These are phyloP conservation scores for Serranus cabrilla DNA, from an alignment of 2,797 vertebrate genomes.

Conservation along the genomic window DNA sequence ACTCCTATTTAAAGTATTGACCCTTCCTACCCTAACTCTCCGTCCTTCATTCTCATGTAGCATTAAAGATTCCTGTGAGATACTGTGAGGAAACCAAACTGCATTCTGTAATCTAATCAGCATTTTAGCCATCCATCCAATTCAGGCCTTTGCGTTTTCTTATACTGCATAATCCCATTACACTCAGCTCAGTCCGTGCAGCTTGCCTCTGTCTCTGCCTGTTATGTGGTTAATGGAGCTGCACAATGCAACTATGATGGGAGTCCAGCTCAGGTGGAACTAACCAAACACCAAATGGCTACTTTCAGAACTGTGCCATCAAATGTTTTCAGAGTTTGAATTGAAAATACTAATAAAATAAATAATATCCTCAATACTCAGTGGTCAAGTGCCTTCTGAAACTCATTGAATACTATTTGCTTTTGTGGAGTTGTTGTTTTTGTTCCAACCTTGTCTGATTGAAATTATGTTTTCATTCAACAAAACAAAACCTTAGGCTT, in stretches of 20 bases:
- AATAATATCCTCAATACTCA: background rate
- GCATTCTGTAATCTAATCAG: slow-evolving; percentile 69
- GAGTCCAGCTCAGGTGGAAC: slow-evolving; percentile 43
- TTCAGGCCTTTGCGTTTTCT: slow-evolving; percentile 52
- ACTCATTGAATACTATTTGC: background rate
- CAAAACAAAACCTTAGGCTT: too few species aligned
- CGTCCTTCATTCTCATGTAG: slow-evolving; percentile 32
- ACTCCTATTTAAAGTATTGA: slow-evolving; percentile 20
- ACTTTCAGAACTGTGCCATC: background rate
- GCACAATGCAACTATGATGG: slow-evolving; percentile 30
- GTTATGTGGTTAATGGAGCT: slow-evolving; percentile 57
- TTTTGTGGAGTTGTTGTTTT: background rate
- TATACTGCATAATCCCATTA: slow-evolving; percentile 60
- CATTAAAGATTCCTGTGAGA: slow-evolving; percentile 48
- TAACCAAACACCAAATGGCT: slow-evolving; percentile 39
- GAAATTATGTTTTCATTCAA: too few species aligned
- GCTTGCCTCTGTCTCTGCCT: slow-evolving; percentile 34
- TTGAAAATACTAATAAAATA: background rate
- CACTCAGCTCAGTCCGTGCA: slow-evolving; percentile 34
- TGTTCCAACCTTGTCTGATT: background rate
- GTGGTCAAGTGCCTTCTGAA: background rate
- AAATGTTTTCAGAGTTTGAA: background rate
- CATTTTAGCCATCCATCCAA: slow-evolving; percentile 57
- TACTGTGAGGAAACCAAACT: slow-evolving; percentile 53
- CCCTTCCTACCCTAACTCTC: slow-evolving; percentile 7